Conservation (phyloP, 2,888 invertebrate species). For the Buathra laborator region DNA sequence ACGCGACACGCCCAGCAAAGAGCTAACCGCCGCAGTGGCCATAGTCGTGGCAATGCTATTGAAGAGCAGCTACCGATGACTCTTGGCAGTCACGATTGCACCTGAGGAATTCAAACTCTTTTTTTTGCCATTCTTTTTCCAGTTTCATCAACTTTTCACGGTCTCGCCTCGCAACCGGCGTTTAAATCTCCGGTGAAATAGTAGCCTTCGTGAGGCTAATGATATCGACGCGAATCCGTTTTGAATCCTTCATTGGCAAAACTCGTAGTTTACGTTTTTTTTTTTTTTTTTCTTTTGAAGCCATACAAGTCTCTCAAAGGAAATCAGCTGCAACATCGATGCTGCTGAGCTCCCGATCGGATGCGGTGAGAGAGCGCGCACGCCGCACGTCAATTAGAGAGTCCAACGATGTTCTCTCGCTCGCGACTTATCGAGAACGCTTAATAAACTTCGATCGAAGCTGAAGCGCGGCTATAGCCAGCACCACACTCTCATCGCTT, state of each 20-base stretch:
- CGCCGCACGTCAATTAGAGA: conserved; percentile 69
- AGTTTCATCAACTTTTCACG: conserved; percentile 39
- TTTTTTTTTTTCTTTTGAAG: conserved; percentile 1
- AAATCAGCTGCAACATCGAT: conserved; percentile 51
- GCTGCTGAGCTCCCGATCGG: not conserved
- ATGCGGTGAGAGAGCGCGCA: conserved; percentile 26
- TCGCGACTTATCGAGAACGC: conserved; percentile 66
- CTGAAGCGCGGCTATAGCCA: conserved; percentile 33
- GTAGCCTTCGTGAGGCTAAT: not conserved
- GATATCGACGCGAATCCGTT: not conserved
- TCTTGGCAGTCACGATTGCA: conserved; percentile 26
- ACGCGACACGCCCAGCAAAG: conserved; percentile 57
- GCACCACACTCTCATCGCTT: conserved; percentile 57
- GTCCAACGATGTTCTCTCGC: conserved; percentile 36
- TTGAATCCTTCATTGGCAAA: not conserved
- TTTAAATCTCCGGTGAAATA: conserved; percentile 6
- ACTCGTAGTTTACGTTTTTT: not conserved
- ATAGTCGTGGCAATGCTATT: conserved; percentile 2
- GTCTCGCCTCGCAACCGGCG: not conserved
- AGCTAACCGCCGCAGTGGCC: conserved; percentile 7
- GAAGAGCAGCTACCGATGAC: conserved; percentile 15
- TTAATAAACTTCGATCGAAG: conserved; percentile 69
- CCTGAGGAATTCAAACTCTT: conserved; percentile 25
- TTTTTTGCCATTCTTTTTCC: not conserved
- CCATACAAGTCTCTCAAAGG: not conserved